A percentile compares a stretch with the other conserved stretches of the same genome.
Conservation (phyloP, 2,888 invertebrate species). For the Microplitis manilae region DNA sequence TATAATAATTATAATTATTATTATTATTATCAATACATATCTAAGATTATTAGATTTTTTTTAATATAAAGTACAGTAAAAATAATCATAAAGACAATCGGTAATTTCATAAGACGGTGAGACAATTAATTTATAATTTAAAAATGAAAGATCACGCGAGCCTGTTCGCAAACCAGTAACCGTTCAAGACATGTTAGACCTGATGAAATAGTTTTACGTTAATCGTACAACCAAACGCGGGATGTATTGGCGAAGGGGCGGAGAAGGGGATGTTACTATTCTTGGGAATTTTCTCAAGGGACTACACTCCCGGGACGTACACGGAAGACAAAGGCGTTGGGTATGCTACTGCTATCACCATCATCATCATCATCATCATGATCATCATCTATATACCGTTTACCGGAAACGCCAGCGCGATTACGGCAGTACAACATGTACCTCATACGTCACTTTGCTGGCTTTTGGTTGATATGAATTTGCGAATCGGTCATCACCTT, state of each 20-base stretch:
- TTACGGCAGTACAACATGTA: slow-evolving; percentile 57
- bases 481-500: neutral
- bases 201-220: slow-evolving; percentile 63
- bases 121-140: slow-evolving; percentile 34
- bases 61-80: neutral
- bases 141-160: neutral
- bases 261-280: slow-evolving; percentile 52
- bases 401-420: slow-evolving; percentile 65
- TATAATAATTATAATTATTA: neutral
- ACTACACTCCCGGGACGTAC: slow-evolving; percentile 41
- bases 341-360: slow-evolving; percentile 18
- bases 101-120: slow-evolving; percentile 10
- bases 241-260: slow-evolving; percentile 41
- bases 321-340: slow-evolving; percentile 59
- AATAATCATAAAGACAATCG: neutral
- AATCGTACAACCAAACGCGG: neutral
- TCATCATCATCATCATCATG: slow-evolving; percentile 8
- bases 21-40: neutral
- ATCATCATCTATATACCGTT: slow-evolving; percentile 60
- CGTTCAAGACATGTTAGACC: neutral
- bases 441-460: slow-evolving; percentile 61
- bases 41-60: neutral
- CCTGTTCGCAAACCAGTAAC: slow-evolving; percentile 1
- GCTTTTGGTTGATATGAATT: neutral
- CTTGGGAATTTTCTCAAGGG: slow-evolving; percentile 69